Base-by-base conservation (phyloP, 2,888 invertebrate genomes). In the Melanotus villosus region DNA sequence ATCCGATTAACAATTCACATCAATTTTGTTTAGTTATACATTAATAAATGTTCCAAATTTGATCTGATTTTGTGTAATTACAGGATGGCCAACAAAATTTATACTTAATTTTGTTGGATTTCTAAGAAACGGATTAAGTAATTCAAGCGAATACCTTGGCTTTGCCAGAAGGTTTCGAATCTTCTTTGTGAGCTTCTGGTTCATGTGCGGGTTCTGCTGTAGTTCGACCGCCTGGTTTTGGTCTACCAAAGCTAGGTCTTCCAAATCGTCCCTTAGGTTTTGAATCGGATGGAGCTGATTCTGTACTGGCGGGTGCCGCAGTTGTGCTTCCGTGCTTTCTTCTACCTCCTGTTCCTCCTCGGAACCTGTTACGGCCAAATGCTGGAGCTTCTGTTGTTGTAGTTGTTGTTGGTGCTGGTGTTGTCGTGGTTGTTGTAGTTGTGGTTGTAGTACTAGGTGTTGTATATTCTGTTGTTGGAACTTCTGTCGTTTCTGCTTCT, bases 391-490 rank as follows among this genome's bases (percentile, higher is more conserved):
- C 86, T 1, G 82, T 79, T 0, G 86, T 81, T 0, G 88, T 83
- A 0, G 89, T 84, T 0, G 88, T 85, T 0, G 89, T 87, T 0
- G 88, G 86, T 0, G 89, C 87, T 0, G 89, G 87, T n/a, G 84
- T 80, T 2, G 84, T 81, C 0, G 89, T 88, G 0, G 89, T 88
- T 0, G 89, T 88, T 0, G 89, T 88, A 0, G 89, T 88, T 0
- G 89, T 88, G 0, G 89, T 88, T 0, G 89, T 87, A 0, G 88
- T 86, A 0, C 89, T 86, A 0, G 84, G 83, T 71, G 87, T 87
- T 0, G 87, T 87, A 43, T 84, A 84, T 64, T 85, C 70, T 0
- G 89, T 87, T 1, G 89, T 89, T 0, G 87, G 63, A 67, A 84
- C 80, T 70, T 84, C 84, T 16, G 79, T 84, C 5, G 79, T 80